Base-by-base conservation (phyloP, 2,113 vertebrate species). In the Microcebus jonahi region DNA sequence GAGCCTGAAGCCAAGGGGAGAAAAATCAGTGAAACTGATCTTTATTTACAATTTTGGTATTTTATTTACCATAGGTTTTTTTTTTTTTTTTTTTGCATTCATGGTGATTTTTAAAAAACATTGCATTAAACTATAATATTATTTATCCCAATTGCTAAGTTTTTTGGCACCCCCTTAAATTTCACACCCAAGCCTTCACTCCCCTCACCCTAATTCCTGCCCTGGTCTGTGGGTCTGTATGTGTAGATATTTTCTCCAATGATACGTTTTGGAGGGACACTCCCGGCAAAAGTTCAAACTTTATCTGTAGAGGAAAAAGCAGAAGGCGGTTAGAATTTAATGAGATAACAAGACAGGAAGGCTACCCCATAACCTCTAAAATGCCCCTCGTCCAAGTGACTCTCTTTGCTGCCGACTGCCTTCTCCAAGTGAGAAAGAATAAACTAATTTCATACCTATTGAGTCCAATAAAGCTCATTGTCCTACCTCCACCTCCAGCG, bases 371-470 rank as follows among this genome's bases (percentile, higher is more conserved):
- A 70, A 63, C 84, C 81, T 86, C 25, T 13, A 36, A 59, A 65
- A 20, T 67, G 48, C 95, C 90, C 88, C 39, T 76, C 91, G 67
- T 96, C 96, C 94, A 94, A 98, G 97, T 79, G 97, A 96, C 97
- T 96, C 94, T 95, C 92, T 98, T 96, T 94, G 77, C 93, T 98
- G 97, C 97, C 97, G 98, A 97, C 65, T 88, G 97, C 96, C 94
- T 96, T 96, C 96, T 98, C 95, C 98, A 97, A 98, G 96, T 90
- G 95, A 97, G 88, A 96, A 97, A 97, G 97, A 98, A 98, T 98
- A 98, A 98, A 98, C 98, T 98, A 97, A 98, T 98, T 98, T 98
- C 97, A 98, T 98, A 98, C 97, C 96, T 97, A 97, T 98, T 98
- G 98, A 97, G 97, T 97, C 98, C 98, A 98, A 97, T 98, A 98